Evolutionary conservation across 2,888 invertebrate genomes (phyloP), one percentile per base, ranked within the genome.

Genomic region (Allacma fusca): DNA sequence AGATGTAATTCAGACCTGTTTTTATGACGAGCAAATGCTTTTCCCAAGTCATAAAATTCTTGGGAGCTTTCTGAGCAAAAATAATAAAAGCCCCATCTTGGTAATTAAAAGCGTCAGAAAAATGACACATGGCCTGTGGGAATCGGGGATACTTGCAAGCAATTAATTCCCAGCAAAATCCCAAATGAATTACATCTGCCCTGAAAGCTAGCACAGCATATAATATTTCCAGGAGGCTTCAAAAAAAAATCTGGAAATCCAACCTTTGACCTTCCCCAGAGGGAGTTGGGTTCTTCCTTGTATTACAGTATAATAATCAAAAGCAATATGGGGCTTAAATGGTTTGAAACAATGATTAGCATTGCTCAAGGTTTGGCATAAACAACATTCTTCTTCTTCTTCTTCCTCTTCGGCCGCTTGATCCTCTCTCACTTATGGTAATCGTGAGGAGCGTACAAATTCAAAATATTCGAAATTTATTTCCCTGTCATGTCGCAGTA

Each of bases 71-170:
- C 1, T 19, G 9, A 50, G 5, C n/a, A 50, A 5, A 50, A 50
- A 16, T 50, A 5, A 50, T 50, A 50, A 50, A 50, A 50, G 13
- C 13, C 16, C 19, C 50, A 50, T 50, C 9, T 5, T 13, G 40
- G 50, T 50, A 50, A 50, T 50, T 50, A 50, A 50, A 50, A 50
- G 50, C 50, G 19, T 50, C 50, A 50, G 50, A n/a, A 50, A 34
- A 50, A 50, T 50, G 50, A 50, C 50, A 50, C 50, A 50, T 50
- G 50, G 50, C 50, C n/a, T 13, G 9, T 19, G 19, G 19, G 9
- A 2, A 50, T 19, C 5, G 1, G 16, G 1, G 4, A 50, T 50
- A 50, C 50, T 50, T 50, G 2, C 1, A 4, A n/a, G 16, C 50
- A 50, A 50, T 19, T 50, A n/a, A n/a, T 50, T 13, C 19, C 50